Conservation (phyloP, 1,140 invertebrate species). For the Scaptomyza graminum region DNA sequence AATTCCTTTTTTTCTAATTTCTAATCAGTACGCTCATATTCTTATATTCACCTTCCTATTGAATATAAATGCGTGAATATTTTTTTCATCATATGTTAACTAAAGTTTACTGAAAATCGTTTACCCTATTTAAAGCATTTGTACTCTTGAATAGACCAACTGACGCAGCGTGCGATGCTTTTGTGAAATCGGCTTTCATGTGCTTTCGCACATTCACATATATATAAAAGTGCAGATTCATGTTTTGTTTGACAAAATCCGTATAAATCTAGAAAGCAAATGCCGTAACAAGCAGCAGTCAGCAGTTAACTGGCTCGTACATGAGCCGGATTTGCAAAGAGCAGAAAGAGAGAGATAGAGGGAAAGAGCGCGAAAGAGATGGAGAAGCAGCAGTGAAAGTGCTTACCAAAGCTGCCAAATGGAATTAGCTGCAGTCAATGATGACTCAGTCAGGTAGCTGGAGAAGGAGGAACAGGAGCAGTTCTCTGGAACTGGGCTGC, state of each 20-base stretch:
- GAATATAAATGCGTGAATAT: no score
- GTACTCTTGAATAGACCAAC: slow-evolving; percentile 13
- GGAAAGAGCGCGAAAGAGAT: not conserved
- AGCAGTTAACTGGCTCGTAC: slow-evolving; percentile 43
- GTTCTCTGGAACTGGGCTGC: not conserved
- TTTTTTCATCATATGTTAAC: not conserved
- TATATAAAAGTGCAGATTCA: slow-evolving; percentile 77
- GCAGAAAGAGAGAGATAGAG: not conserved
- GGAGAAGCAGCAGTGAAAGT: slow-evolving; percentile 18
- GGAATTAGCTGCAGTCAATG: slow-evolving; percentile 64
- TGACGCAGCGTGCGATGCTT: slow-evolving; percentile 11
- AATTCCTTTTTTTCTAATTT: no score
- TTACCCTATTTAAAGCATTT: slow-evolving; percentile 29
- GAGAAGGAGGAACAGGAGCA: not conserved
- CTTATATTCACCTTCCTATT: not conserved
- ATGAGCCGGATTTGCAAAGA: slow-evolving; percentile 46
- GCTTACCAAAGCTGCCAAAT: slow-evolving; percentile 47
- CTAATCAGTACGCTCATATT: not conserved
- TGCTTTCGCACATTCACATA: slow-evolving; percentile 6
- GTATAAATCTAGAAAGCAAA: slow-evolving; percentile 79
- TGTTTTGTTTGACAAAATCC: slow-evolving; percentile 81
- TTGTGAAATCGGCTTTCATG: slow-evolving; percentile 56
- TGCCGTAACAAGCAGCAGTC: slow-evolving; percentile 58
- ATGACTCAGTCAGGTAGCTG: slow-evolving; percentile 15
- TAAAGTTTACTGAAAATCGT: slow-evolving; percentile 14